Percentiles rank a stretch among this genome's conserved stretches.
Conservation (phyloP, 1,140 invertebrate genomes). For the Nasonia longicornis region DNA sequence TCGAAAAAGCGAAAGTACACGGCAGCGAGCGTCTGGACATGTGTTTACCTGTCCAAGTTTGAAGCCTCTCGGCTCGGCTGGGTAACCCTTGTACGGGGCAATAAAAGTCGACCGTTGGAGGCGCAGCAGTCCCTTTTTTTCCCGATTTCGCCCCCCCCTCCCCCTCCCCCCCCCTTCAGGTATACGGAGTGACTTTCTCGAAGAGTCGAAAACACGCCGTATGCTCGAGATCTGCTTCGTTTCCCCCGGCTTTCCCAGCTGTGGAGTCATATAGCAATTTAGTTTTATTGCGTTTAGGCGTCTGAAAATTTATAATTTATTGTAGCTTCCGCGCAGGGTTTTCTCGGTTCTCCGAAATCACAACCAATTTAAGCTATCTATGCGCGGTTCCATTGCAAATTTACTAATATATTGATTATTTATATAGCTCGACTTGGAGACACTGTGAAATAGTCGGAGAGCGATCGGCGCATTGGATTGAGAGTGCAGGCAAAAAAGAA, state of each 20-base stretch:
- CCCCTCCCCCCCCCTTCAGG: background rate
- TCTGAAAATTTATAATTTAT: background rate
- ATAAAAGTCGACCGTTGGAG: conserved; percentile 25
- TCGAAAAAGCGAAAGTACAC: too few relatives aligned
- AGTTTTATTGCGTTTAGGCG: background rate
- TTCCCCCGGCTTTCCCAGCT: background rate
- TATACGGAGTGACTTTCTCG: background rate
- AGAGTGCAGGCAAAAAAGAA: background rate
- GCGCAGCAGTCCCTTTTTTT: background rate
- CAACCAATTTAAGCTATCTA: background rate
- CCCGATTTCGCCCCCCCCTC: background rate
- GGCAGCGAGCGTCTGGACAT: background rate
- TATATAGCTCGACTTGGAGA: background rate
- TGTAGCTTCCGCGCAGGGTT: background rate
- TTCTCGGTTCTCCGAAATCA: background rate
- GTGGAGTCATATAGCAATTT: background rate
- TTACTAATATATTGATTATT: background rate
- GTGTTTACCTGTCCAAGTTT: background rate
- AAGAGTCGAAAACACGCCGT: background rate
- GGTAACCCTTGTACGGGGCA: background rate
- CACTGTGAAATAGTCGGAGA: too few relatives aligned
- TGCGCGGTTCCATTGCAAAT: background rate
- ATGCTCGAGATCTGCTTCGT: background rate
- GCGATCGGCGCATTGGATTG: too few relatives aligned
- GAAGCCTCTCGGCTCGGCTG: too few relatives aligned